Conservation (phyloP, 2,113 vertebrate species). For the Upupa epops region DNA sequence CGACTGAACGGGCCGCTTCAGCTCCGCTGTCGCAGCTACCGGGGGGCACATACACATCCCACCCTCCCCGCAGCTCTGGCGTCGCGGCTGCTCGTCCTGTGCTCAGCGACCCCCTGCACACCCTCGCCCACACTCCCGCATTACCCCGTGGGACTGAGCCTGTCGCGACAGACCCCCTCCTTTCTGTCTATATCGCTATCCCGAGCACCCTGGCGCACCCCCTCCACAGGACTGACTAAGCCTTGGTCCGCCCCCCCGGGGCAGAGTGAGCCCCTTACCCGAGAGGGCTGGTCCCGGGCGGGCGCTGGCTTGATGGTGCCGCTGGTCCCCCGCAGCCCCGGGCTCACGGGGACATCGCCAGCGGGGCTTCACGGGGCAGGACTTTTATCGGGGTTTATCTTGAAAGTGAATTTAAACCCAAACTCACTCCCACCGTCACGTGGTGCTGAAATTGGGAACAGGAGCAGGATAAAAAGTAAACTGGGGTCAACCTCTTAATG, state of each 20-base stretch:
- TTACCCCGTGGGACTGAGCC: background rate
- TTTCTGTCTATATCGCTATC: background rate
- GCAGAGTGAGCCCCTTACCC: background rate
- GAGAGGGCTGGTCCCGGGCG: background rate
- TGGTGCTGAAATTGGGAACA: slow-evolving; percentile 83
- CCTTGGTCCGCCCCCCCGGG: background rate
- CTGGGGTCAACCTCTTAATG: slow-evolving; percentile 64
- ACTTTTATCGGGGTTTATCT: slow-evolving; percentile 70
- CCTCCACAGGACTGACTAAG: background rate
- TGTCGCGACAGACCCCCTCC: background rate
- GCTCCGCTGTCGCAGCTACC: background rate
- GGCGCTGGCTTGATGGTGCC: background rate
- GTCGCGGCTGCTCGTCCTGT: too few relatives aligned
- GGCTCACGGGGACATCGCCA: slow-evolving; percentile 1
- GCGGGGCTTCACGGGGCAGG: slow-evolving; percentile 65
- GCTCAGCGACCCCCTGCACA: background rate
- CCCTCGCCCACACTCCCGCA: background rate
- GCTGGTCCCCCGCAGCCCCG: background rate
- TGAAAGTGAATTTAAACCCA: slow-evolving; percentile 84
- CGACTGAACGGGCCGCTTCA: background rate
- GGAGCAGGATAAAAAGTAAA: slow-evolving; percentile 76
- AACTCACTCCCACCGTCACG: slow-evolving; percentile 86
- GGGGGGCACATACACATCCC: background rate
- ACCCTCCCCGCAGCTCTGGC: background rate
- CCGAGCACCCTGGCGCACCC: background rate